These are phyloP conservation scores for Tethea ocularis DNA, from an alignment of 2,888 invertebrate genomes.

Conservation along the genomic window DNA sequence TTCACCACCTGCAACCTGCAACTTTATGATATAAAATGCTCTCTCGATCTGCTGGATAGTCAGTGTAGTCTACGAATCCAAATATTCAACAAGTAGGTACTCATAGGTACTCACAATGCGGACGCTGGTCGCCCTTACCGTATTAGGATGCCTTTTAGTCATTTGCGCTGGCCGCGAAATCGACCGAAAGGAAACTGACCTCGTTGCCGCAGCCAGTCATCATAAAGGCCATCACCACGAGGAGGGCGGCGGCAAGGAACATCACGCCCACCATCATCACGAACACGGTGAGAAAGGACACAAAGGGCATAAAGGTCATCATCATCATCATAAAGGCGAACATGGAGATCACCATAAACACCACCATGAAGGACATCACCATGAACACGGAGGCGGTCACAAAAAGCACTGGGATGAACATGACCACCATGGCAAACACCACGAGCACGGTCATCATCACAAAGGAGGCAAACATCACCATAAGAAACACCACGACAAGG, in stretches of 20 bases:
- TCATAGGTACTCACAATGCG: conserved; percentile 57
- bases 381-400: conserved; percentile 90
- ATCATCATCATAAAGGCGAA: conserved; percentile 91
- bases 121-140: conserved; percentile 74
- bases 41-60: conserved; percentile 54
- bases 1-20: conserved; percentile 75
- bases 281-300: conserved; percentile 90
- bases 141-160: conserved; percentile 64
- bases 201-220: conserved; percentile 79
- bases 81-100: conserved; percentile 59
- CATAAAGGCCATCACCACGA: conserved; percentile 83
- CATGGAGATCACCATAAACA: conserved; percentile 91
- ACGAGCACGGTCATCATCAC: conserved; percentile 90
- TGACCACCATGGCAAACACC: conserved; percentile 89
- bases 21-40: conserved; percentile 77
- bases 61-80: conserved; percentile 71
- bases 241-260: conserved; percentile 87
- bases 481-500: conserved; percentile 93
- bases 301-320: conserved; percentile 90
- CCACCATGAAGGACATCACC: conserved; percentile 89
- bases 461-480: conserved; percentile 91
- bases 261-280: conserved; percentile 87
- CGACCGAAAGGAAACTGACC: conserved; percentile 63
- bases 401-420: conserved; percentile 91
- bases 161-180: conserved; percentile 68